These are phyloP conservation scores for Catocala nupta DNA, from an alignment of 2,888 invertebrate genomes.

Conservation along the genomic window DNA sequence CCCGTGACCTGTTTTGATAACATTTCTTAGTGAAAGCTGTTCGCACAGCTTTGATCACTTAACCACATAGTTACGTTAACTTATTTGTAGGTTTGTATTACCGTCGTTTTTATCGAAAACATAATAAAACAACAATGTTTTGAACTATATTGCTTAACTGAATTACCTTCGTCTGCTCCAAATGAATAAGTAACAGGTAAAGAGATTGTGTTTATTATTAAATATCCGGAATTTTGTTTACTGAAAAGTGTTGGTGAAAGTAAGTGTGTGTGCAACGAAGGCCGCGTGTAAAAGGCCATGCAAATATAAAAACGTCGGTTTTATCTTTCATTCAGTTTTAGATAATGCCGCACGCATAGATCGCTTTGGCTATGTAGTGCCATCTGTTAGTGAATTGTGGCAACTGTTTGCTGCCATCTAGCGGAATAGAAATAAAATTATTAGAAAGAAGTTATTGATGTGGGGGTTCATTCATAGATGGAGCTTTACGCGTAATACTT, in stretches of 20 bases:
- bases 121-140: slow-evolving; percentile 18
- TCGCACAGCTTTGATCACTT: background rate
- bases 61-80: background rate
- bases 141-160: slow-evolving; percentile 55
- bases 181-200: slow-evolving; percentile 69
- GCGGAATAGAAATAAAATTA: slow-evolving; percentile 18
- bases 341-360: slow-evolving; percentile 32
- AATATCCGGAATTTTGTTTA: slow-evolving; percentile 77
- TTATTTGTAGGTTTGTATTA: background rate
- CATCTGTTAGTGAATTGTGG: slow-evolving; percentile 56
- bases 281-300: slow-evolving; percentile 64
- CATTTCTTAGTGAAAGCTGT: slow-evolving; percentile 33
- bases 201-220: slow-evolving; percentile 68
- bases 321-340: slow-evolving; percentile 53
- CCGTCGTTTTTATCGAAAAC: slow-evolving; percentile 6
- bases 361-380: slow-evolving; percentile 50
- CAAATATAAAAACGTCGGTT: slow-evolving; percentile 45
- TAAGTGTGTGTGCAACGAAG: slow-evolving; percentile 67
- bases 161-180: slow-evolving; percentile 70
- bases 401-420: slow-evolving; percentile 37
- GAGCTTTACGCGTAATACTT: background rate
- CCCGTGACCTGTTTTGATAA: slow-evolving; percentile 44
- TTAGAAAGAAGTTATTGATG: slow-evolving; percentile 23
- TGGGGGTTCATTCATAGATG: slow-evolving; percentile 5
- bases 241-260: slow-evolving; percentile 76